A percentile compares a stretch with the other conserved stretches of the same genome.
Conservation (phyloP, 2,113 vertebrate genomes). For the Leiothrix lutea region DNA sequence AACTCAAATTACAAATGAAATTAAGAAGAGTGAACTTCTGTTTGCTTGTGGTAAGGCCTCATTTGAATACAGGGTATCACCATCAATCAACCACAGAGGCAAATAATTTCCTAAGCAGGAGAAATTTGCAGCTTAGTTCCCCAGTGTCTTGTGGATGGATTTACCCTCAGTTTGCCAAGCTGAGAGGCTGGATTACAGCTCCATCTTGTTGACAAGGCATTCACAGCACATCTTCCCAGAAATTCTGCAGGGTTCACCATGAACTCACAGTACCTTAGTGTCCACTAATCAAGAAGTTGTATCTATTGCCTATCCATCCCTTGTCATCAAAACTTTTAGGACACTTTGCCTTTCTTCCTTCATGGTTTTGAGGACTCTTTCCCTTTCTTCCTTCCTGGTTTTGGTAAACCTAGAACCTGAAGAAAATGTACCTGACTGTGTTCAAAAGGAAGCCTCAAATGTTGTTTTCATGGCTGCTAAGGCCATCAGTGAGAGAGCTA, state of each 20-base stretch:
- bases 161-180: not conserved
- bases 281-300: not conserved
- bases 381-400: not conserved
- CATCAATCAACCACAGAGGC: not conserved
- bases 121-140: not conserved
- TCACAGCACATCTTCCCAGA: not conserved
- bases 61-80: not conserved
- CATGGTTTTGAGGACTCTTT: not conserved
- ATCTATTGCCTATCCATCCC: not conserved
- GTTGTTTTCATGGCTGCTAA: no score
- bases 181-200: not conserved
- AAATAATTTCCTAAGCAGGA: not conserved
- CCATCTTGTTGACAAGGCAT: not conserved
- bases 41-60: not conserved
- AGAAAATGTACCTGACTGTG: accelerated
- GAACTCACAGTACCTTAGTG: not conserved
- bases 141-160: not conserved
- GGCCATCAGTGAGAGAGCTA: no score
- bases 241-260: not conserved
- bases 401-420: not conserved
- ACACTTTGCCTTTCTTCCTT: not conserved
- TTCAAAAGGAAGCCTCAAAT: not conserved
- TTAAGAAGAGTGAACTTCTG: not conserved
- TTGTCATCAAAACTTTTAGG: not conserved
- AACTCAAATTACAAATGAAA: not conserved